Conservation (phyloP, 2,797 vertebrate genomes). For the Prunella strophiata region DNA sequence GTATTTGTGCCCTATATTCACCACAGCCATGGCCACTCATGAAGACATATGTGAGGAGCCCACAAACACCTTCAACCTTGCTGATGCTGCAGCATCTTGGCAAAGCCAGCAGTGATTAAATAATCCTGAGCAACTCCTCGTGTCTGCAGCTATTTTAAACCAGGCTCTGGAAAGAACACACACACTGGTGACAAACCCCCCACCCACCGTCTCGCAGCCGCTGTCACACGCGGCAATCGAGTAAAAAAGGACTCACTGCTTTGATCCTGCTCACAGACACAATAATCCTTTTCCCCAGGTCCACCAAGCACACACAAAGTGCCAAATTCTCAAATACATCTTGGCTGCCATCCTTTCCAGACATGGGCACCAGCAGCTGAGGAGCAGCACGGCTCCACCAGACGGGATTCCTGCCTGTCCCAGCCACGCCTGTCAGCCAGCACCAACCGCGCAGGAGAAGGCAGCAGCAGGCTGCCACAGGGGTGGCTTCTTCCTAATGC, state of each 20-base stretch:
- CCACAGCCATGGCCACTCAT: fast-evolving
- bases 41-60: fast-evolving
- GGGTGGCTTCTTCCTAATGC: not conserved
- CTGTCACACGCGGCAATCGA: fast-evolving
- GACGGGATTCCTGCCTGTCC: fast-evolving
- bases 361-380: fast-evolving
- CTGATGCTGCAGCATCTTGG: not conserved
- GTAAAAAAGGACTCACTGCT: not conserved
- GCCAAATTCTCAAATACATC: not conserved
- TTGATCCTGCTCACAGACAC: not conserved
- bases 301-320: fast-evolving
- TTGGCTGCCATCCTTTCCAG: not conserved
- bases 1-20: fast-evolving
- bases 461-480: not conserved
- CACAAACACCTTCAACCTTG: not conserved
- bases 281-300: not conserved
- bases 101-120: not conserved
- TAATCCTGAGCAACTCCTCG: not conserved
- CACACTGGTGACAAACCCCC: fast-evolving
- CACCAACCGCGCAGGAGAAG: fast-evolving
- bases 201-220: not conserved
- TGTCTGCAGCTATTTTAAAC: not conserved
- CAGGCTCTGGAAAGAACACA: not conserved
- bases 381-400: not conserved
- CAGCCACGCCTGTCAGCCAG: not conserved